Percentiles rank a stretch among this genome's conserved stretches.
Evolutionary conservation across 2,797 vertebrate genomes (phyloP).

Genomic region (Enteromius radiatus): DNA sequence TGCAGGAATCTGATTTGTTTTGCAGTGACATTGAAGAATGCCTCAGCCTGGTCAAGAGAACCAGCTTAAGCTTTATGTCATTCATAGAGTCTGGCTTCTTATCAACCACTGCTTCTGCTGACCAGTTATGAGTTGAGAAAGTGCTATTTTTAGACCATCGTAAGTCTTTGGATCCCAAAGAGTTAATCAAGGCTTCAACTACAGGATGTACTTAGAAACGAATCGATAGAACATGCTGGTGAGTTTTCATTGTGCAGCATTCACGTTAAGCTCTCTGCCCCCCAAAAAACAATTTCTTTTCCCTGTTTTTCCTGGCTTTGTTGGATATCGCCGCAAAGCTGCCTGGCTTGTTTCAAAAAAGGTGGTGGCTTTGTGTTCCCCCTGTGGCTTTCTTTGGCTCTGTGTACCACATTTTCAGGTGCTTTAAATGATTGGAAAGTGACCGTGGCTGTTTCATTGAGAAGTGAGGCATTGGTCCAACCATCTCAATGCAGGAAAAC

Average conservation of each 20-base stretch:
- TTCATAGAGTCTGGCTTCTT: slow-evolving; percentile 17
- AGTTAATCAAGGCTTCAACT: slow-evolving; percentile 56
- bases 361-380: slow-evolving; percentile 8
- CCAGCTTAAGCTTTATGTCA: slow-evolving; percentile 28
- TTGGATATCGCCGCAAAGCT: slow-evolving; percentile 14
- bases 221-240: slow-evolving; percentile 35
- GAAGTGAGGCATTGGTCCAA: slow-evolving; percentile 5
- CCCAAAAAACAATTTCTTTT: neutral
- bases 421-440: neutral
- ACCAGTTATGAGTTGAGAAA: slow-evolving; percentile 50
- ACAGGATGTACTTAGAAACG: slow-evolving; percentile 37
- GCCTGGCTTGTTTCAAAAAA: neutral
- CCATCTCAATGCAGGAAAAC: neutral
- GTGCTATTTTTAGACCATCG: slow-evolving; percentile 29
- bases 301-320: slow-evolving; percentile 13
- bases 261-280: neutral
- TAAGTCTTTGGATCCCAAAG: slow-evolving; percentile 49
- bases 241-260: slow-evolving; percentile 9
- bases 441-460: neutral
- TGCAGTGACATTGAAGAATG: slow-evolving; percentile 51
- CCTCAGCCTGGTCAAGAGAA: slow-evolving; percentile 34
- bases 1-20: slow-evolving; percentile 44
- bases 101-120: slow-evolving; percentile 30
- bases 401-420: slow-evolving; percentile 21
- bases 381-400: slow-evolving; percentile 11